Evolutionary conservation across 2,113 vertebrate genomes (phyloP).

Genomic region (Chascanopsetta lugubris): DNA sequence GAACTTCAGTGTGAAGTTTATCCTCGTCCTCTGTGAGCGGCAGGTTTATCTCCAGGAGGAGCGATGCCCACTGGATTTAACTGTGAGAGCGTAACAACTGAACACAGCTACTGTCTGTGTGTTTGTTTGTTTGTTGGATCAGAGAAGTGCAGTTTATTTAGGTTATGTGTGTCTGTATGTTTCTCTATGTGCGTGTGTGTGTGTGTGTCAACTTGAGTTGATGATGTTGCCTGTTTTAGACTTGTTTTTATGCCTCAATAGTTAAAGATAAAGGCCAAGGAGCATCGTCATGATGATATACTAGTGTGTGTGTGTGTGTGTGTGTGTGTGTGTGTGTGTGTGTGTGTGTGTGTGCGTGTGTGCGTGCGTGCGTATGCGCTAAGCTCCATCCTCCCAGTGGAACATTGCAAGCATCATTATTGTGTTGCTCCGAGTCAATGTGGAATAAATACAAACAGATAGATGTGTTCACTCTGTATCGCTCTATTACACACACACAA

Average conservation of each 20-base stretch:
- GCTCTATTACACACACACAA: conserved; percentile 35
- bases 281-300: too few relatives aligned
- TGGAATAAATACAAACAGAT: conserved; percentile 73
- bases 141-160: too few relatives aligned
- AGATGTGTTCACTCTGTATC: conserved; percentile 58
- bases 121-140: conserved; percentile 32
- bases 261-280: too few relatives aligned
- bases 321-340: conserved; percentile 12
- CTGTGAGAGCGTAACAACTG: conserved; percentile 9
- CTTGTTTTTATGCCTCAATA: too few relatives aligned
- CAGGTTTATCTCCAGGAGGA: conserved; percentile 7
- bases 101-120: conserved; percentile 5
- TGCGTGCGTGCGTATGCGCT: neutral
- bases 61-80: conserved; percentile 17
- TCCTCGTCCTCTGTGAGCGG: conserved; percentile 8
- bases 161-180: neutral
- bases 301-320: conserved; percentile 14
- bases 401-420: conserved; percentile 80
- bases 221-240: too few relatives aligned
- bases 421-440: conserved; percentile 68
- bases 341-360: neutral
- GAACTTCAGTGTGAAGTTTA: neutral
- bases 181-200: neutral
- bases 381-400: conserved; percentile 79
- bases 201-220: neutral